Evolutionary conservation across 1,140 invertebrate genomes (phyloP), one percentile per base, ranked within the genome.

Genomic region (Pseudomyrmex gracilis): DNA sequence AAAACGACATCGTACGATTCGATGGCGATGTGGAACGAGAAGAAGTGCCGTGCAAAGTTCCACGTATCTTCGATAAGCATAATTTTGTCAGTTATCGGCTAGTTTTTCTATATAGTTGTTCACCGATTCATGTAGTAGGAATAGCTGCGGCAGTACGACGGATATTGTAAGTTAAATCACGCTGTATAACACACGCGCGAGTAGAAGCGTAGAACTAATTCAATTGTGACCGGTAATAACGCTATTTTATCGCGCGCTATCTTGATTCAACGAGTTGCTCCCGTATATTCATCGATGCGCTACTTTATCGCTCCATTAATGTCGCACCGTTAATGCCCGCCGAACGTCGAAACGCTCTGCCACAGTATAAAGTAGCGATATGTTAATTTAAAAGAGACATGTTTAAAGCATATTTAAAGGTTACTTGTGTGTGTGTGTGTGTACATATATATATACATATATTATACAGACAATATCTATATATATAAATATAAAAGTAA

Each of bases 1-100:
- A 71, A 15, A 86, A 67, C 47, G 55, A 71, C 60, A n/a, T 87
- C 71, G 47, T 83, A 71, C 17, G 49, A 17, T 86, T 77, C 67
- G 47, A 77, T 47, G 71, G 61, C 20, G 7, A 55, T n/a, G 34
- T 7, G 78, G 34, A 53, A 45, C 43, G 12, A 45, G 10, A 34
- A 34, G 43, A 9, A 55, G 24, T 55, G 8, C 34, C 53, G 57
- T 20, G 67, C n/a, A n/a, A 83, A 83, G 47, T 49, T 83, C 22
- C 57, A 82, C 58, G 24, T n/a, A n/a, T 15, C 34, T 34, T 64
- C 70, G 24, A 60, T 53, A 73, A 86, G 58, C 57, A 68, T 70
- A 71, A 71, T 70, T 80, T 22, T 58, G 53, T 15, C 20, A 58
- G 34, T 58, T 47, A 47, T 45, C 13, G 45, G 43, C 2, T 76